These are phyloP conservation scores for Drosophila ochracea DNA, from an alignment of 2,888 invertebrate species.

Conservation along the genomic window DNA sequence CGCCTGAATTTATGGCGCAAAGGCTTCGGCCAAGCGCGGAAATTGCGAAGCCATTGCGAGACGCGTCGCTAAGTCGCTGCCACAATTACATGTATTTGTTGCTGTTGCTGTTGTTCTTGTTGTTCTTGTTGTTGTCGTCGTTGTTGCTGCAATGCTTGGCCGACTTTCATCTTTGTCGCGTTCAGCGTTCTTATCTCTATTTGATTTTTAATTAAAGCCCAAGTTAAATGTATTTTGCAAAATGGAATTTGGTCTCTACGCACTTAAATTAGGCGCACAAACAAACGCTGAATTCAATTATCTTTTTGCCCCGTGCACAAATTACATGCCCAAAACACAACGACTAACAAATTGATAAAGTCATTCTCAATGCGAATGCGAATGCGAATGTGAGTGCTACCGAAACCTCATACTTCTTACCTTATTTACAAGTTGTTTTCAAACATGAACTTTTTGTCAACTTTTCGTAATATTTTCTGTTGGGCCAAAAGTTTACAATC, in stretches of 20 bases:
- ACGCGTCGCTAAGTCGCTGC: constrained; percentile 59
- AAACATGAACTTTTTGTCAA: constrained; percentile 60
- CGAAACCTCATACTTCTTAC: neutral
- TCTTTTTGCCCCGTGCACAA: constrained; percentile 42
- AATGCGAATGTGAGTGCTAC: neutral
- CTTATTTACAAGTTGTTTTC: constrained; percentile 43
- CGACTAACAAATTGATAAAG: constrained; percentile 64
- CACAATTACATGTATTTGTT: constrained; percentile 28
- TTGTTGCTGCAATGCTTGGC: constrained; percentile 18
- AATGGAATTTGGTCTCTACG: constrained; percentile 66
- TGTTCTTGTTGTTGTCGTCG: constrained; percentile 30
- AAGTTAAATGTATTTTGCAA: constrained; percentile 61
- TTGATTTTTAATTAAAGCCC: constrained; percentile 76
- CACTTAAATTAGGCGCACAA: constrained; percentile 64
- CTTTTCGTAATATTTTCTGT: constrained; percentile 42
- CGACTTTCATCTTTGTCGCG: constrained; percentile 56
- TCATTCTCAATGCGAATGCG: constrained; percentile 47
- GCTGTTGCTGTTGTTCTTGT: constrained; percentile 10
- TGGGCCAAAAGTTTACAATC: neutral
- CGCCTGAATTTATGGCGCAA: constrained; percentile 66
- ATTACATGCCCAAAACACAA: constrained; percentile 49
- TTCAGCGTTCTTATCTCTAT: constrained; percentile 69
- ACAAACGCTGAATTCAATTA: constrained; percentile 68
- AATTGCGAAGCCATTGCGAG: constrained; percentile 59
- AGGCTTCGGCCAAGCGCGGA: constrained; percentile 66